phyloP scores from a whole-genome alignment of 1,140 invertebrate genomes.

The Homarus americanus region DNA sequence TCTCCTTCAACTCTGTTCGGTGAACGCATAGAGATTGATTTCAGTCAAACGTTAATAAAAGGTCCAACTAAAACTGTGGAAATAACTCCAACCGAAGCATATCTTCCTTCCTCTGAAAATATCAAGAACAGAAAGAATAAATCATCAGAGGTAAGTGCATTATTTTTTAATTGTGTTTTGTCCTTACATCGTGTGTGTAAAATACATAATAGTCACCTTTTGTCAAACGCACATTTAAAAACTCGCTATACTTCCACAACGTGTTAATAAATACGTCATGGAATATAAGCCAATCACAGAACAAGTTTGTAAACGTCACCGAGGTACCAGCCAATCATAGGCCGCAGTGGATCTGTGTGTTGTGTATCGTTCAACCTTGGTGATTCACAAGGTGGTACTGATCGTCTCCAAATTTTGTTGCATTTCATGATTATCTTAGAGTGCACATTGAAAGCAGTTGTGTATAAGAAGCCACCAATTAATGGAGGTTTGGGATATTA shows the following conservation, averaged over 20 bases:
- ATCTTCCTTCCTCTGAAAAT: conserved; percentile 24
- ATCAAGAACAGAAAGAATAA: conserved; percentile 49
- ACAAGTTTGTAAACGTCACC: conserved; percentile 27
- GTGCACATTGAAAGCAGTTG: too few species aligned
- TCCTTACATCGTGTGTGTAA: not conserved
- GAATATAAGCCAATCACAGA: conserved; percentile 6
- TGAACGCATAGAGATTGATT: conserved; percentile 59
- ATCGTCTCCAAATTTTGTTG: not conserved
- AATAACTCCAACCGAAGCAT: conserved; percentile 60
- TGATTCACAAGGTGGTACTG: conserved; percentile 51
- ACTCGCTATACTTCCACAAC: not conserved
- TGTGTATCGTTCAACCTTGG: conserved; percentile 54
- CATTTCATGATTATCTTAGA: not conserved
- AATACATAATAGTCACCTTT: not conserved
- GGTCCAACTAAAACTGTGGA: conserved; percentile 45
- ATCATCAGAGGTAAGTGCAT: conserved; percentile 31
- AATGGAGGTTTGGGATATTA: not conserved
- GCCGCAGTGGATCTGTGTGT: not conserved
- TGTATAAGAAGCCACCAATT: not conserved
- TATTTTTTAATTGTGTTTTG: not conserved
- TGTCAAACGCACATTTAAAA: conserved; percentile 14
- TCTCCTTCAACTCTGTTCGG: conserved; percentile 64
- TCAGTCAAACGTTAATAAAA: conserved; percentile 68
- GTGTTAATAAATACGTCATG: conserved; percentile 49
- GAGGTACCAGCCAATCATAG: conserved; percentile 20